Percentiles rank a stretch among this genome's conserved stretches.
Conservation (phyloP, 2,888 invertebrate species). For the Teleogryllus oceanicus region DNA sequence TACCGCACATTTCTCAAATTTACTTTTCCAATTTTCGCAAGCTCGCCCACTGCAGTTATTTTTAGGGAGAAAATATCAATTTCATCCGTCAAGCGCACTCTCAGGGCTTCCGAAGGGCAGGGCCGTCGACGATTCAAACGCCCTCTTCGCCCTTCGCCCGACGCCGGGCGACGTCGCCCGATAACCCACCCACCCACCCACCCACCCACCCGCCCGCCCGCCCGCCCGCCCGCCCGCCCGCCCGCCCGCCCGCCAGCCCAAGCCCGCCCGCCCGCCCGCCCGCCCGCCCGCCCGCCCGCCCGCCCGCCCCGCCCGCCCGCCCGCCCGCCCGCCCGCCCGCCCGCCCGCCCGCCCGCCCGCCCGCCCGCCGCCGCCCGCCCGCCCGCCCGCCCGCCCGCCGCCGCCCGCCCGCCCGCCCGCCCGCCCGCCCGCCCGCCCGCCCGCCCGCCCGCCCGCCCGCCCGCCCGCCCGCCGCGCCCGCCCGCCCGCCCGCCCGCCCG, state of each 20-base stretch:
- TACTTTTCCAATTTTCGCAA: too few relatives aligned
- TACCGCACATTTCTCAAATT: too few relatives aligned
- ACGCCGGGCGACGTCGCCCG: too few relatives aligned
- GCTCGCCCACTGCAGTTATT: too few relatives aligned
- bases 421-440: neutral
- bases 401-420: neutral
- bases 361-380: neutral
- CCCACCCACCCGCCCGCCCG: neutral
- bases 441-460: neutral
- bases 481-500: neutral
- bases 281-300: neutral
- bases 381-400: neutral
- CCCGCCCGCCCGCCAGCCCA: neutral
- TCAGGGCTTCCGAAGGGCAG: too few relatives aligned
- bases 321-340: neutral
- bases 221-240: neutral
- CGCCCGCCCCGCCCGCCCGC: neutral
- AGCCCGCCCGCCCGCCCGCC: neutral
- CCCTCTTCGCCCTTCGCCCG: too few relatives aligned
- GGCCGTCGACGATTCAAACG: too few relatives aligned
- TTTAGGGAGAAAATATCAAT: too few relatives aligned
- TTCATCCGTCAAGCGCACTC: too few relatives aligned
- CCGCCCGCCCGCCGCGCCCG: neutral
- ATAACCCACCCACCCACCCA: neutral
- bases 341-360: neutral